Conservation (phyloP, 2,113 vertebrate species). For the Lathamus discolor region DNA sequence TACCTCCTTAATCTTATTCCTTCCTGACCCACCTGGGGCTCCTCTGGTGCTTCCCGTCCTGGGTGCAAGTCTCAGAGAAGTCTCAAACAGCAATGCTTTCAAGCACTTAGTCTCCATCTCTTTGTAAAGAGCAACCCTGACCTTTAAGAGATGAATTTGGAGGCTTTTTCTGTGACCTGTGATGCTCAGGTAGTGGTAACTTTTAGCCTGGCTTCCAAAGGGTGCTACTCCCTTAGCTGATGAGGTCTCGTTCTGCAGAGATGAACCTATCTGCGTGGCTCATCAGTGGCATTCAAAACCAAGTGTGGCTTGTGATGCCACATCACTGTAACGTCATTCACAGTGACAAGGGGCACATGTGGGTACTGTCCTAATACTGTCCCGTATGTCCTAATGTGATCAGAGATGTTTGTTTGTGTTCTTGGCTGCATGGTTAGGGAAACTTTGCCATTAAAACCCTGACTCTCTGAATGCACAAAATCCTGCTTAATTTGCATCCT, state of each 20-base stretch:
- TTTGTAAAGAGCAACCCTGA: neutral
- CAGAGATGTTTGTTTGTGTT: neutral
- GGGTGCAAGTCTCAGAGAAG: neutral
- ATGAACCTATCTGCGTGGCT: neutral
- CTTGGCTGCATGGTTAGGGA: neutral
- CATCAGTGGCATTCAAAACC: neutral
- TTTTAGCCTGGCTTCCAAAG: neutral
- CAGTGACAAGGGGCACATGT: neutral
- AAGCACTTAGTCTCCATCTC: neutral
- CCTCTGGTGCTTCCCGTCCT: neutral
- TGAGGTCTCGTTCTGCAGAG: neutral
- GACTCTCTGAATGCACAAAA: neutral
- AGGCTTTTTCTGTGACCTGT: neutral
- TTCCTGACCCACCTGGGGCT: neutral
- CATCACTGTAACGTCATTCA: neutral
- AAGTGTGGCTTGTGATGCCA: neutral
- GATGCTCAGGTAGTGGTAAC: neutral
- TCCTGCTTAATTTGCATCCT: neutral
- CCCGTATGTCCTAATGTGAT: neutral
- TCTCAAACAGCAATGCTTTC: neutral
- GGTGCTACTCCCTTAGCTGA: rapidly evolving
- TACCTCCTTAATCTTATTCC: neutral
- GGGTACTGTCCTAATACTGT: neutral
- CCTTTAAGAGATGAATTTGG: neutral
- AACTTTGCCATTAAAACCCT: neutral